These are phyloP conservation scores for Amazona guildingii DNA, from an alignment of 2,113 vertebrate genomes.

Conservation along the genomic window DNA sequence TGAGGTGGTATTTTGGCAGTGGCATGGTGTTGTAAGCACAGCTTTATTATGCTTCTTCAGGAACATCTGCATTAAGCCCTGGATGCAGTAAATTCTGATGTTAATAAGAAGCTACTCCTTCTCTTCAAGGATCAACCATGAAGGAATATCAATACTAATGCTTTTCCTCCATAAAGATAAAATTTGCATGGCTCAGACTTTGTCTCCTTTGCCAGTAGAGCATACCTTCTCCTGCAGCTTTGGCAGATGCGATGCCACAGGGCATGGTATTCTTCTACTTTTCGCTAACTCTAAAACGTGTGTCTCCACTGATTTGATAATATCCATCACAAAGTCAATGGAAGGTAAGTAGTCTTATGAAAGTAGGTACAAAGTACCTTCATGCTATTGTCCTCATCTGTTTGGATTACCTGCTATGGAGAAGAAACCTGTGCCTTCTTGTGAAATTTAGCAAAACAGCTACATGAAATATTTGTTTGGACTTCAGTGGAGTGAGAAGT, in stretches of 20 bases:
- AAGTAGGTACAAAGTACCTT: background rate
- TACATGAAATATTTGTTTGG: background rate
- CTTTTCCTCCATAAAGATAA: background rate
- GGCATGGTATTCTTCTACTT: background rate
- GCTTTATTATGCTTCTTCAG: background rate
- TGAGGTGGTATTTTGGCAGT: background rate
- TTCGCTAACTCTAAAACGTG: background rate
- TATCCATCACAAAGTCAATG: background rate
- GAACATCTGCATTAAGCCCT: background rate
- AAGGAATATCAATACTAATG: background rate
- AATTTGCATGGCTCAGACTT: fast-evolving
- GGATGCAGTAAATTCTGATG: background rate
- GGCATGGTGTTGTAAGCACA: background rate
- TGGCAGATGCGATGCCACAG: background rate
- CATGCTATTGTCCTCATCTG: background rate
- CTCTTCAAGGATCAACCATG: background rate
- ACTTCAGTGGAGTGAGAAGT: background rate
- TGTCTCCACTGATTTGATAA: background rate
- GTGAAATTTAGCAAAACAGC: background rate
- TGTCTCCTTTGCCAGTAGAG: background rate
- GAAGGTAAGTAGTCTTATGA: background rate
- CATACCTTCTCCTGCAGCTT: background rate
- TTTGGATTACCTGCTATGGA: background rate
- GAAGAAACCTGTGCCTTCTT: background rate
- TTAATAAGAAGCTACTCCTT: background rate